Conservation (phyloP, 2,113 vertebrate genomes). For the Xiphias gladius region DNA sequence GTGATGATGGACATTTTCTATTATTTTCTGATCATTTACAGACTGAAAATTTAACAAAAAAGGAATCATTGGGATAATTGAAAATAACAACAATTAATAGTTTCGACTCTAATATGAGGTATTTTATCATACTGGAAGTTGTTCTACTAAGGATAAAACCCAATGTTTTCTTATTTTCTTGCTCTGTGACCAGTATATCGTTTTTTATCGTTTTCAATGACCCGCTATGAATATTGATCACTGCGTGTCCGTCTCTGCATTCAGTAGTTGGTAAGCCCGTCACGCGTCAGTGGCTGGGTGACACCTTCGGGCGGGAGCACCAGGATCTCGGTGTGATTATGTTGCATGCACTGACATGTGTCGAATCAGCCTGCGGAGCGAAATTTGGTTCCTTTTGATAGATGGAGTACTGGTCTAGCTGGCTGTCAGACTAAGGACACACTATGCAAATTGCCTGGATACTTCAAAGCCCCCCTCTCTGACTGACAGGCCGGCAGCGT, state of each 20-base stretch:
- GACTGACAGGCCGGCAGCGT: slow-evolving; percentile 5
- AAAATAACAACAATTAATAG: too few relatives aligned
- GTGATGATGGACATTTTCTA: too few relatives aligned
- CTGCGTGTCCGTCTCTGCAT: background rate
- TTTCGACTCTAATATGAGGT: too few relatives aligned
- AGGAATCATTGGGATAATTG: too few relatives aligned
- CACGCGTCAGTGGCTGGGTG: slow-evolving; percentile 14
- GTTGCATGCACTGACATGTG: slow-evolving; percentile 14
- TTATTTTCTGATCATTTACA: too few relatives aligned
- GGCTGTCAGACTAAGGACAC: slow-evolving; percentile 27
- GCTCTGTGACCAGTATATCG: background rate
- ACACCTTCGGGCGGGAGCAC: slow-evolving; percentile 28
- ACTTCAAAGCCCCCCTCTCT: background rate
- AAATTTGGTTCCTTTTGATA: slow-evolving; percentile 12
- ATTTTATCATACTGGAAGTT: too few relatives aligned
- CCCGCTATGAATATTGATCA: slow-evolving; percentile 27
- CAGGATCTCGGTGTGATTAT: slow-evolving; percentile 28
- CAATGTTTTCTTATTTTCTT: background rate
- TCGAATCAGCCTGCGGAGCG: background rate
- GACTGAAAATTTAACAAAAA: too few relatives aligned
- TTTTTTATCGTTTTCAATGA: background rate
- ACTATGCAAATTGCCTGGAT: slow-evolving; percentile 1
- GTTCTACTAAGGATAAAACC: background rate
- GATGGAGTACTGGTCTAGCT: background rate
- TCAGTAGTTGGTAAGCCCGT: background rate